Evolutionary conservation across 2,797 vertebrate genomes (phyloP).

Genomic region (Enteromius paludinosus): DNA sequence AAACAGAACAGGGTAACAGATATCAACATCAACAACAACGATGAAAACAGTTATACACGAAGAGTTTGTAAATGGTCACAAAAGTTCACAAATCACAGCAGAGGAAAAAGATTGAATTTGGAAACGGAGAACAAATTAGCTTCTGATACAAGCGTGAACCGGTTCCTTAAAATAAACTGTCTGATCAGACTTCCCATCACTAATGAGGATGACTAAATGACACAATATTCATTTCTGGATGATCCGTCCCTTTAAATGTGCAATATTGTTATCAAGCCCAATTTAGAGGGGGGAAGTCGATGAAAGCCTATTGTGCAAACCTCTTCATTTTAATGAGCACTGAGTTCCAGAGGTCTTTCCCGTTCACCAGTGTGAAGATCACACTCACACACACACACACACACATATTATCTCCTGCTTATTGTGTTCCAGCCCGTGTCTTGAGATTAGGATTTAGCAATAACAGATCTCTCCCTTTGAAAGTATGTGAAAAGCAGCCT

Average conservation of each 20-base stretch:
- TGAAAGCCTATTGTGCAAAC: conserved; percentile 22
- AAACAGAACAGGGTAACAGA: too few relatives aligned
- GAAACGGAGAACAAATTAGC: not conserved
- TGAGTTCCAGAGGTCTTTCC: conserved; percentile 8
- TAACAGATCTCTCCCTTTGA: conserved; percentile 56
- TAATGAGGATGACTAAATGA: not conserved
- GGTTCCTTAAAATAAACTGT: not conserved
- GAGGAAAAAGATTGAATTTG: not conserved
- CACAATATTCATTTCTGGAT: not conserved
- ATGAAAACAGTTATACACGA: not conserved
- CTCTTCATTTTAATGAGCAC: conserved; percentile 48
- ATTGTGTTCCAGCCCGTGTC: conserved; percentile 48
- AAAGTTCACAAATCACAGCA: not conserved
- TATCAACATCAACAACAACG: too few relatives aligned
- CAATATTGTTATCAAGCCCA: conserved; percentile 6
- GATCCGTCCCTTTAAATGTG: not conserved
- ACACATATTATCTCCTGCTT: conserved; percentile 47
- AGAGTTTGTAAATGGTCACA: not conserved
- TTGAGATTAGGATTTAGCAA: conserved; percentile 55
- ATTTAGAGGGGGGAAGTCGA: conserved; percentile 19
- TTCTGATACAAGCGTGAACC: not conserved
- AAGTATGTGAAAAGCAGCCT: conserved; percentile 57
- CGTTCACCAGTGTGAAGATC: conserved; percentile 16
- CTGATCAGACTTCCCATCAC: not conserved
- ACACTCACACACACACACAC: conserved; percentile 12